These are phyloP conservation scores for Clarias gariepinus DNA, from an alignment of 2,113 vertebrate genomes.

Conservation along the genomic window DNA sequence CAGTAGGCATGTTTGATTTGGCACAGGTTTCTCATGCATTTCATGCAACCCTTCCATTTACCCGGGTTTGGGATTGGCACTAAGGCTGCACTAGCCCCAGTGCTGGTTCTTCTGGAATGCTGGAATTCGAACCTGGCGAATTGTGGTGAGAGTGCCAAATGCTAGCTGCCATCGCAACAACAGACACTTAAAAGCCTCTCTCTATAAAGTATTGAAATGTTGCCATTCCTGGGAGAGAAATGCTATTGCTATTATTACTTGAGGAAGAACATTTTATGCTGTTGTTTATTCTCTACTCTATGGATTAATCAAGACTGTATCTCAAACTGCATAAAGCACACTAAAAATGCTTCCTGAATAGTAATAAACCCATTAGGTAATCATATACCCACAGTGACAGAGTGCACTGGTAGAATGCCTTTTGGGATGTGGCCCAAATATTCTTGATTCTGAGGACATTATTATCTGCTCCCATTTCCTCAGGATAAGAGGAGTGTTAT, in stretches of 20 bases:
- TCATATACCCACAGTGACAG: constrained; percentile 1
- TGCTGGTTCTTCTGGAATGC: no score
- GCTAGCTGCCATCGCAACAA: no score
- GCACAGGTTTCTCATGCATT: no score
- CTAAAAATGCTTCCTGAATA: not conserved
- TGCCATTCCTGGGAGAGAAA: not conserved
- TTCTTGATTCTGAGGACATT: constrained; percentile 1
- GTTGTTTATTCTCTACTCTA: not conserved
- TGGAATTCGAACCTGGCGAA: no score
- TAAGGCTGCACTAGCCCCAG: no score
- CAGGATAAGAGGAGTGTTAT: not conserved
- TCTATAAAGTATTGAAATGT: not conserved
- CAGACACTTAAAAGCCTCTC: no score
- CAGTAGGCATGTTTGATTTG: no score
- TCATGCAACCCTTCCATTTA: no score
- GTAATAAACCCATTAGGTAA: not conserved
- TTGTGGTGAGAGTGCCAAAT: no score
- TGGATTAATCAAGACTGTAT: not conserved
- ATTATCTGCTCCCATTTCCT: not conserved
- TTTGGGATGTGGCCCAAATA: not conserved
- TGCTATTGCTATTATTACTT: not conserved
- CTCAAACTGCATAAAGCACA: not conserved
- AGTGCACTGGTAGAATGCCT: not conserved
- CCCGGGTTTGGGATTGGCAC: no score
- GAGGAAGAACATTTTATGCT: not conserved